Evolutionary conservation across 2,888 invertebrate species (phyloP).

Genomic region (Aphodius sticticus): DNA sequence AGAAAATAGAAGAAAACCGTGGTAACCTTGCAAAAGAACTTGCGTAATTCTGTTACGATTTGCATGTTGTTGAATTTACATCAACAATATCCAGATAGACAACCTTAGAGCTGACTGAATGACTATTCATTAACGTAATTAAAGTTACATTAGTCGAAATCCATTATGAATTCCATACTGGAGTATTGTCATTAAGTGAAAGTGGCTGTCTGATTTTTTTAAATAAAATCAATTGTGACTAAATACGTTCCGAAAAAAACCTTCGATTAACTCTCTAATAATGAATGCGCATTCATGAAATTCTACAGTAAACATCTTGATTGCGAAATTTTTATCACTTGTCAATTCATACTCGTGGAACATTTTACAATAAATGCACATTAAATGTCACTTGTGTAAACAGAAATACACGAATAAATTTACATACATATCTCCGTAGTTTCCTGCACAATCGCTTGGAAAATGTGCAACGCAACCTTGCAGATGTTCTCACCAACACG

Average conservation of each 20-base stretch:
- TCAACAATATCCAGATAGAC: not conserved
- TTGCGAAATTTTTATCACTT: not conserved
- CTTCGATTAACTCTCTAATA: too few species aligned
- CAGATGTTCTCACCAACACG: not conserved
- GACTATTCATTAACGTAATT: not conserved
- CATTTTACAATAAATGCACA: not conserved
- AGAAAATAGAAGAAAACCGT: not conserved
- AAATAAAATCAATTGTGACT: not conserved
- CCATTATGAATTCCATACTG: not conserved
- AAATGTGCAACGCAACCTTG: not conserved
- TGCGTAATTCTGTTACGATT: not conserved
- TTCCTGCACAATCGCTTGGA: too few species aligned
- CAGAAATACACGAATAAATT: not conserved
- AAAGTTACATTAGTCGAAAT: not conserved
- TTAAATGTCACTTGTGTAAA: not conserved
- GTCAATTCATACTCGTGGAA: not conserved
- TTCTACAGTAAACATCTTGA: too few species aligned
- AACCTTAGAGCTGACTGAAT: not conserved
- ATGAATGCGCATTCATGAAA: too few species aligned
- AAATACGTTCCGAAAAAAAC: not conserved
- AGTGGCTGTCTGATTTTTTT: not conserved
- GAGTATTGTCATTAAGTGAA: not conserved
- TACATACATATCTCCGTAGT: not conserved
- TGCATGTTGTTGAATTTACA: not conserved
- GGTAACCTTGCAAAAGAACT: not conserved